A percentile compares a stretch with the other conserved stretches of the same genome.
phyloP scores from a whole-genome alignment of 2,888 invertebrate species.

The Pachliopta kotzebuea region DNA sequence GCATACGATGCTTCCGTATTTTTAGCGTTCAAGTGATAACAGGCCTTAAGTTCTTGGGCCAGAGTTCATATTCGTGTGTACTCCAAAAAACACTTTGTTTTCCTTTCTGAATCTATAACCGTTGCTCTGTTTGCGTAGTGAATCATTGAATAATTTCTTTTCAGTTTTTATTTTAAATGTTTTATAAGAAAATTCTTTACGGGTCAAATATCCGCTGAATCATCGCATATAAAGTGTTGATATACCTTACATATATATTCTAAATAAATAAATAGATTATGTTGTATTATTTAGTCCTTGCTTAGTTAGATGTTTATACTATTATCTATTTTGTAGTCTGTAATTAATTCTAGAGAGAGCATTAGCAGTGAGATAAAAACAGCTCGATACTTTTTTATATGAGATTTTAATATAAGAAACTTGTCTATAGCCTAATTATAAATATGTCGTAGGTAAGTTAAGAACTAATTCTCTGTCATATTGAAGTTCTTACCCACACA shows the following conservation, averaged over 20 bases:
- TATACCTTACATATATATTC: not conserved
- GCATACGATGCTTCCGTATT: conserved; percentile 25
- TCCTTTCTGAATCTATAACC: conserved; percentile 22
- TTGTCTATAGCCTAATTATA: too few species aligned
- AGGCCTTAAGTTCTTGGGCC: not conserved
- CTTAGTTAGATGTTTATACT: too few species aligned
- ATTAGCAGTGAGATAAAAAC: too few species aligned
- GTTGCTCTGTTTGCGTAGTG: conserved; percentile 23
- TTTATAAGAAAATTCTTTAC: not conserved
- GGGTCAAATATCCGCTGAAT: not conserved
- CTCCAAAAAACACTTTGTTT: not conserved
- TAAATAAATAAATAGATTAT: too few species aligned
- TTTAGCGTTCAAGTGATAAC: not conserved
- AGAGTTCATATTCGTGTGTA: conserved; percentile 9
- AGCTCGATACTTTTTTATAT: too few species aligned
- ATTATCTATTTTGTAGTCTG: too few species aligned
- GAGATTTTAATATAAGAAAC: too few species aligned
- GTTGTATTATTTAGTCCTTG: too few species aligned
- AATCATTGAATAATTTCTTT: conserved; percentile 18
- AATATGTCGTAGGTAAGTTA: too few species aligned
- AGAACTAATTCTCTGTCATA: too few species aligned
- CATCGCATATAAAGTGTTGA: not conserved
- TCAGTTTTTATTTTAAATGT: not conserved
- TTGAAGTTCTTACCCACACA: too few species aligned
- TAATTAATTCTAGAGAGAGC: too few species aligned